Base-by-base conservation (phyloP, 2,797 vertebrate genomes). In the Allenopithecus nigroviridis region DNA sequence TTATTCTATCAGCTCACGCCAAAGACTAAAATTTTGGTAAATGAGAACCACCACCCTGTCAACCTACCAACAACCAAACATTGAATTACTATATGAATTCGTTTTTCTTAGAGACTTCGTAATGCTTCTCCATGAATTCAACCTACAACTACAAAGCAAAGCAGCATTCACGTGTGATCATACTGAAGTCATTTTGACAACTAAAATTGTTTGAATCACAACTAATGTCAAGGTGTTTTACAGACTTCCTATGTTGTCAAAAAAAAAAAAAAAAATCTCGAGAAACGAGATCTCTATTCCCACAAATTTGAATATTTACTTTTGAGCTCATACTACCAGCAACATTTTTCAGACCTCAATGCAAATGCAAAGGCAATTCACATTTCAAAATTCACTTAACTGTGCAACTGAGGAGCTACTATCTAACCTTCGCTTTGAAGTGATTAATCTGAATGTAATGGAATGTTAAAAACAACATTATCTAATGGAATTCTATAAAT, bases 321-420 rank as follows among this genome's bases (percentile, higher is more conserved):
- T 95, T 48, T 70, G 28, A 89, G 33, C 11, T 94, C 64, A 89
- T 4, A 81, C 9, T 76, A 39, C 14, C 33, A 72, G 46, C 16
- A 96, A 41, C 48, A 80, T 24, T 85, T 95, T 85, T 70, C 36
- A 89, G 48, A 76, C 39, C 53, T 74, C 46, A 92, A 48, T 59
- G 5, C 5, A 91, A 91, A 8, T 39, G 36, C 33, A 79, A 90
- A 94, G 74, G 50, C 78, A 92, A 76, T 28, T 95, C 46, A 88
- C 26, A 61, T 41, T 95, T 96, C 36, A 97, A 95, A 93, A 93
- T 41, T 90, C 16, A 95, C 43, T 87, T 39, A 90, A 90, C 24
- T 72, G 41, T 72, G 2, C 59, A 79, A 93, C 0, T 93, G 61
- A 81, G 83, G 57, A 50, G 22, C 59, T 89, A 88, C 8, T 22